Evolutionary conservation across 2,888 invertebrate species (phyloP).

Genomic region (Patella caerulea): DNA sequence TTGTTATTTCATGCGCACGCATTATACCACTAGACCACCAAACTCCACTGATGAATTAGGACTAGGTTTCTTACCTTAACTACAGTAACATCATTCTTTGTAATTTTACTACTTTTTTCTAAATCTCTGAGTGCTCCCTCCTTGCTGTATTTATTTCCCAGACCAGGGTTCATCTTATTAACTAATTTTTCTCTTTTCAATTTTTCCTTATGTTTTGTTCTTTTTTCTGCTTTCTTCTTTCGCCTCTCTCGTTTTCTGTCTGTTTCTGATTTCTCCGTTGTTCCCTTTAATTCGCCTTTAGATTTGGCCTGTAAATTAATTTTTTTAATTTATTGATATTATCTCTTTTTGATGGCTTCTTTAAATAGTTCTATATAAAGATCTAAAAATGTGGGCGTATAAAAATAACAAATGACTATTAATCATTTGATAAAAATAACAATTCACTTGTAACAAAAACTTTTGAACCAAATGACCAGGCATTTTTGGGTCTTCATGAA

Average conservation of each 20-base stretch:
- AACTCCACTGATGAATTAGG: too few relatives aligned
- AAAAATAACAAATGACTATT: too few relatives aligned
- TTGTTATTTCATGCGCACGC: background rate
- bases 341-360: too few relatives aligned
- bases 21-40: too few relatives aligned
- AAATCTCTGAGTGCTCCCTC: slow-evolving; percentile 77
- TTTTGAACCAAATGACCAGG: background rate
- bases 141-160: slow-evolving; percentile 75
- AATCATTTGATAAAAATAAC: background rate
- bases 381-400: too few relatives aligned
- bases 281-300: slow-evolving; percentile 77
- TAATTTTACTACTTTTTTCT: slow-evolving; percentile 75
- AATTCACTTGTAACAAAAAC: background rate
- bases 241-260: slow-evolving; percentile 91
- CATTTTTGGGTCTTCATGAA: too few relatives aligned
- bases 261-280: slow-evolving; percentile 85
- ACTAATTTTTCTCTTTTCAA: slow-evolving; percentile 76
- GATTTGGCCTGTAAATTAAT: slow-evolving; percentile 59
- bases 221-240: slow-evolving; percentile 59
- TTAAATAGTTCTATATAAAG: too few relatives aligned
- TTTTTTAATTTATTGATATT: background rate
- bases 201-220: slow-evolving; percentile 85
- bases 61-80: slow-evolving; percentile 72
- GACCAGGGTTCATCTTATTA: slow-evolving; percentile 72
- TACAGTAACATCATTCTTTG: slow-evolving; percentile 66